These are phyloP conservation scores for Enteromius thamalakanensis DNA, from an alignment of 2,797 vertebrate species.

Conservation along the genomic window DNA sequence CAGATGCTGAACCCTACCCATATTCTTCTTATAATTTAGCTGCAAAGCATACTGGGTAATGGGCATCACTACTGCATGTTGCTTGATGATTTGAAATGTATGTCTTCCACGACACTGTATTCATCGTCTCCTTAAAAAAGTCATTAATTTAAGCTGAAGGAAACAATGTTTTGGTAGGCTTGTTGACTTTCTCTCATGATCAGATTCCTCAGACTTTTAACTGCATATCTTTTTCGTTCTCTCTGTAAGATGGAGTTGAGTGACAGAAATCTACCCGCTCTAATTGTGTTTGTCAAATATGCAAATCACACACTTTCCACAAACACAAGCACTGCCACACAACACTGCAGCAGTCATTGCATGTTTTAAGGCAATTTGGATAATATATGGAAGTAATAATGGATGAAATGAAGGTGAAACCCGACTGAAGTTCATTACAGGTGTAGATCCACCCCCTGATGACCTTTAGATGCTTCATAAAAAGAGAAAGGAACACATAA, in stretches of 20 bases:
- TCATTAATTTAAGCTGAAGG: neutral
- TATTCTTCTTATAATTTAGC: neutral
- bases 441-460: neutral
- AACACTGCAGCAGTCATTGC: neutral
- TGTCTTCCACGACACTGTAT: neutral
- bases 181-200: slow-evolving; percentile 8
- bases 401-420: neutral
- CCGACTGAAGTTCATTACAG: neutral
- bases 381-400: neutral
- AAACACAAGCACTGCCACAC: slow-evolving; percentile 8
- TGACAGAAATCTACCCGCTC: slow-evolving; percentile 69
- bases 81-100: neutral
- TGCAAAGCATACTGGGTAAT: neutral
- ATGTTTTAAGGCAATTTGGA: neutral
- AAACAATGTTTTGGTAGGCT: neutral
- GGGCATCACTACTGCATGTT: neutral
- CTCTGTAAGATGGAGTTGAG: slow-evolving; percentile 60
- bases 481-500: neutral
- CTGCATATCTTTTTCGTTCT: slow-evolving; percentile 24
- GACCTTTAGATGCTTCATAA: neutral
- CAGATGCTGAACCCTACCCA: neutral
- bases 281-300: slow-evolving; percentile 64
- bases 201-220: neutral
- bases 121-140: neutral
- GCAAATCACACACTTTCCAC: slow-evolving; percentile 47